These are phyloP conservation scores for Abrostola tripartita DNA, from an alignment of 2,888 invertebrate genomes.

Conservation along the genomic window DNA sequence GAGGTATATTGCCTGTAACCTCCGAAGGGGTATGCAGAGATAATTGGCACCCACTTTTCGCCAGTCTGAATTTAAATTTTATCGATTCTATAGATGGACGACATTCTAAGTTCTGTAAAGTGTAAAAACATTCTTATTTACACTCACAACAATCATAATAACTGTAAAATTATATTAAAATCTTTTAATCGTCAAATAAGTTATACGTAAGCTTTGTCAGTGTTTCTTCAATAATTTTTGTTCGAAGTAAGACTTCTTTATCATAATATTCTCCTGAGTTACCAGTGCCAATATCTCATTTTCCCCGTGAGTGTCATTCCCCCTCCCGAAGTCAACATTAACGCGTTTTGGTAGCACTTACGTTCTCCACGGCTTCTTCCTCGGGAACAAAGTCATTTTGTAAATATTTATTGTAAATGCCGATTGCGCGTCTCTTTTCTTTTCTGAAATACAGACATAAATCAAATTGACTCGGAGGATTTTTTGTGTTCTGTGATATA, in stretches of 20 bases:
- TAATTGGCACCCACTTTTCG: no score
- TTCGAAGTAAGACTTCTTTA: constrained; percentile 1
- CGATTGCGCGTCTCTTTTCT: constrained; percentile 6
- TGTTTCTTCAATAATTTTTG: neutral
- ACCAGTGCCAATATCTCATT: constrained; percentile 46
- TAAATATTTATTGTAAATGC: constrained; percentile 24
- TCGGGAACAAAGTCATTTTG: constrained; percentile 12
- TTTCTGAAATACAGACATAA: constrained; percentile 16
- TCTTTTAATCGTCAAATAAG: no score
- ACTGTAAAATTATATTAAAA: no score
- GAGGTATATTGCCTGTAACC: neutral
- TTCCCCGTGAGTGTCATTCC: constrained; percentile 47
- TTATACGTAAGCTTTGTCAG: no score
- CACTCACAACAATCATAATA: no score
- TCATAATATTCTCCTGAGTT: constrained; percentile 6
- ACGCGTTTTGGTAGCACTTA: constrained; percentile 24
- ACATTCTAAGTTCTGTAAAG: no score
- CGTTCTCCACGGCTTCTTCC: constrained; percentile 18
- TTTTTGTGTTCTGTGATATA: no score
- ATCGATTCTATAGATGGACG: no score
- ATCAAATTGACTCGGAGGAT: neutral
- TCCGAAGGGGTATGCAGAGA: neutral
- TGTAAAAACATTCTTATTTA: no score
- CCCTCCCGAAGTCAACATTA: constrained; percentile 30
- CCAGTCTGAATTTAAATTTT: no score